Evolutionary conservation across 2,113 vertebrate genomes (phyloP).

Genomic region (Dolichotis patagonum): DNA sequence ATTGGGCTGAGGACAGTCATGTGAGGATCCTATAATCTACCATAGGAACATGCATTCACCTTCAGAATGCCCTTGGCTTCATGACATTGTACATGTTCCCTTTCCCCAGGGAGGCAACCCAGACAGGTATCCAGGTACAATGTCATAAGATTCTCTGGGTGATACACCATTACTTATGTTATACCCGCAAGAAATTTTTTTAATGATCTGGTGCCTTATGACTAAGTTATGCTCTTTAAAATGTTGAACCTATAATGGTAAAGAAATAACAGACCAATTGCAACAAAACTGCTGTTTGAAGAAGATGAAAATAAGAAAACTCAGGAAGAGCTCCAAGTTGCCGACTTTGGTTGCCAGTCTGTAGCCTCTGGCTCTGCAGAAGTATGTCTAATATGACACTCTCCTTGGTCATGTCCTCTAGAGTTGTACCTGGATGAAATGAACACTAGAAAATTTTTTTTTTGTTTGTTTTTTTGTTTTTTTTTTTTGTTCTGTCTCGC

Average conservation of each 20-base stretch:
- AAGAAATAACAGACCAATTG: background rate
- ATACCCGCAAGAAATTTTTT: background rate
- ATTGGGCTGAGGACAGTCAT: background rate
- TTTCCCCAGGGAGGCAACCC: background rate
- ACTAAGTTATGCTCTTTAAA: background rate
- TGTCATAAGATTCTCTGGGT: background rate
- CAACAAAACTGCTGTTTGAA: background rate
- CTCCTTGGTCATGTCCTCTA: background rate
- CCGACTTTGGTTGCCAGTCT: background rate
- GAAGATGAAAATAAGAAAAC: background rate
- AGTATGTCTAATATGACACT: background rate
- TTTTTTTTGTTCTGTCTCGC: too few relatives aligned
- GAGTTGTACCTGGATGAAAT: too few relatives aligned
- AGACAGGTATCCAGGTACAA: background rate
- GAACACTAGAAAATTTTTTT: background rate
- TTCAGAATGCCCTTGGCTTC: background rate
- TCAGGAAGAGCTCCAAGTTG: background rate
- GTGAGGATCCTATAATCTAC: background rate
- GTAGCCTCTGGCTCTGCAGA: background rate
- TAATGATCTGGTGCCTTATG: background rate
- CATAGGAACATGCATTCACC: background rate
- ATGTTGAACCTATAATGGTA: background rate
- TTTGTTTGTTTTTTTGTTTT: too few relatives aligned
- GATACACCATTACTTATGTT: background rate
- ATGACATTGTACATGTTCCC: accelerated